phyloP scores from a whole-genome alignment of 2,797 vertebrate genomes.

The Macrochelys suwanniensis region DNA sequence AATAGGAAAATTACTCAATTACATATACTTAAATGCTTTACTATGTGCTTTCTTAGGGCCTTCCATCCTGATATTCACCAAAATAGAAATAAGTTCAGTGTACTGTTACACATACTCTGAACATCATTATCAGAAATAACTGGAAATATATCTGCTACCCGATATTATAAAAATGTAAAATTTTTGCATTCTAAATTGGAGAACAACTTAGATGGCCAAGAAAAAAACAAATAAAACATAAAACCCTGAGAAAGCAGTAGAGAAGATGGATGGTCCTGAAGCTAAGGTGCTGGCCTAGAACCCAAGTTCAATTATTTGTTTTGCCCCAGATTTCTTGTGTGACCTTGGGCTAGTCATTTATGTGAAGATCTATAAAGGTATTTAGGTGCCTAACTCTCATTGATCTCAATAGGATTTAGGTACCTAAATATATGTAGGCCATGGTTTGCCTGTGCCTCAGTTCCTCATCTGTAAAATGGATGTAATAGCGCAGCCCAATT shows the following conservation, averaged over 20 bases:
- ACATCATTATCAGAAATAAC: neutral
- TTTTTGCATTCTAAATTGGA: neutral
- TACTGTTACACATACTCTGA: neutral
- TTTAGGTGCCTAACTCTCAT: neutral
- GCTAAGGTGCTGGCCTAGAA: neutral
- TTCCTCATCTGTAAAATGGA: neutral
- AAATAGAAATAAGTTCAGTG: neutral
- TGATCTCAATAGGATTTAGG: neutral
- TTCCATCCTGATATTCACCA: neutral
- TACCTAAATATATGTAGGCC: neutral
- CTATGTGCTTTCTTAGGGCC: neutral
- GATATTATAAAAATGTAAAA: neutral
- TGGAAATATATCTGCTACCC: neutral
- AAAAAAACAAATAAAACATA: neutral
- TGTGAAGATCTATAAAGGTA: neutral
- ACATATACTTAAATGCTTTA: neutral
- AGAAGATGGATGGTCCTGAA: neutral
- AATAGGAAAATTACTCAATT: neutral
- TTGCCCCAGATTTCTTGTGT: neutral
- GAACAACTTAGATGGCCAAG: neutral
- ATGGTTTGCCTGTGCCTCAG: neutral
- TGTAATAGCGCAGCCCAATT: neutral
- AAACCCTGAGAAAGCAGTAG: neutral
- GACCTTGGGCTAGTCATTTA: neutral
- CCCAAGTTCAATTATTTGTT: neutral